phyloP scores from a whole-genome alignment of 2,888 invertebrate genomes.

The Polietes domitor region DNA sequence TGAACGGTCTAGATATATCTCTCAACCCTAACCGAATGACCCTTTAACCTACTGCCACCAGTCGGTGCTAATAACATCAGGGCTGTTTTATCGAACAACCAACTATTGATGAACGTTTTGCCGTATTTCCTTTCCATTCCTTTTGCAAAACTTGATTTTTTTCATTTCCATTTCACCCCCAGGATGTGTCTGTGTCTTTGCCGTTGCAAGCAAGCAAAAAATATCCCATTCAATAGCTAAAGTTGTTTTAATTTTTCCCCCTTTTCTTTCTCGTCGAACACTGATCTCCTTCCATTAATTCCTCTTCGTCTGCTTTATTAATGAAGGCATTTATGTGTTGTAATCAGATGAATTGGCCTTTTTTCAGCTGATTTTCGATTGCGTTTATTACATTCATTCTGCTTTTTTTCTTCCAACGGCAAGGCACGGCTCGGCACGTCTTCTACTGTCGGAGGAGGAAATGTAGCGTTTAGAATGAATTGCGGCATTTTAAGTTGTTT shows the following conservation, averaged over 20 bases:
- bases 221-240: slow-evolving; percentile 2
- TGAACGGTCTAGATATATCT: no score
- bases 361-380: background rate
- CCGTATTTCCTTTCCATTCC: background rate
- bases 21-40: no score
- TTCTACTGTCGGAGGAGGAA: background rate
- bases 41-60: no score
- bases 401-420: no score
- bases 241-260: slow-evolving; percentile 15
- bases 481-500: slow-evolving; percentile 4
- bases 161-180: background rate
- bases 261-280: background rate
- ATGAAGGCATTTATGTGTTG: slow-evolving; percentile 40
- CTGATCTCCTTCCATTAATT: slow-evolving; percentile 1
- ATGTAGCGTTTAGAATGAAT: slow-evolving; percentile 29
- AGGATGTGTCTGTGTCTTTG: background rate
- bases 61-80: no score
- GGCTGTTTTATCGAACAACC: background rate
- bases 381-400: background rate
- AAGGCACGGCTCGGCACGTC: no score
- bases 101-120: background rate
- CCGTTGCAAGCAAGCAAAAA: no score
- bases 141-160: background rate
- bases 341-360: slow-evolving; percentile 28
- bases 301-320: slow-evolving; percentile 11